These are phyloP conservation scores for Drosophila gunungcola DNA, from an alignment of 1,140 invertebrate species.

Conservation along the genomic window DNA sequence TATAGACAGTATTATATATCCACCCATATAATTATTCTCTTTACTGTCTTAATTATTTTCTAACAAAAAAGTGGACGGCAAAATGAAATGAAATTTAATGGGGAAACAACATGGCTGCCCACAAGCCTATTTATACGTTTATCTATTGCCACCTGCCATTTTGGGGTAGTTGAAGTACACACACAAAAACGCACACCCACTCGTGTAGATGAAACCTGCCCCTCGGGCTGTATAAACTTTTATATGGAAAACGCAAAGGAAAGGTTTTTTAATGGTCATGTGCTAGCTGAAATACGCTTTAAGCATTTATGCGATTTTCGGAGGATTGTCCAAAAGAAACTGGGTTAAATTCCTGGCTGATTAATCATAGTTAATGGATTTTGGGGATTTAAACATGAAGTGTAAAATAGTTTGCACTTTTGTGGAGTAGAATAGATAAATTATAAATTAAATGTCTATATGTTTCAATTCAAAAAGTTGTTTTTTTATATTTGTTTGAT, in stretches of 20 bases:
- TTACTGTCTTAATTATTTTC: slow-evolving; percentile 57
- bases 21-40: slow-evolving; percentile 42
- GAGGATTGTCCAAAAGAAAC: slow-evolving; percentile 29
- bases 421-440: too few species aligned
- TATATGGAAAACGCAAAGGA: slow-evolving; percentile 32
- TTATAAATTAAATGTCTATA: too few species aligned
- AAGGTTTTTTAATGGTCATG: slow-evolving; percentile 38
- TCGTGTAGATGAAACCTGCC: slow-evolving; percentile 67
- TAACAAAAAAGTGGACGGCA: slow-evolving; percentile 29
- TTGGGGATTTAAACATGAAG: slow-evolving; percentile 11
- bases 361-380: slow-evolving; percentile 44
- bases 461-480: too few species aligned
- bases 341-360: slow-evolving; percentile 30
- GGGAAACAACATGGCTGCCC: slow-evolving; percentile 65
- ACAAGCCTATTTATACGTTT: slow-evolving; percentile 55
- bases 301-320: slow-evolving; percentile 43
- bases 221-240: slow-evolving; percentile 65
- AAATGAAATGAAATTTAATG: slow-evolving; percentile 57
- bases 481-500: too few species aligned
- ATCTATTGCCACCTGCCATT: slow-evolving; percentile 78
- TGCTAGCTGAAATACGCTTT: slow-evolving; percentile 29
- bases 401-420: too few species aligned
- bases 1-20: slow-evolving; percentile 13
- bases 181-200: slow-evolving; percentile 33
- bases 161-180: slow-evolving; percentile 62